Conservation (phyloP, 2,797 vertebrate species). For the Lagocephalus sceleratus region DNA sequence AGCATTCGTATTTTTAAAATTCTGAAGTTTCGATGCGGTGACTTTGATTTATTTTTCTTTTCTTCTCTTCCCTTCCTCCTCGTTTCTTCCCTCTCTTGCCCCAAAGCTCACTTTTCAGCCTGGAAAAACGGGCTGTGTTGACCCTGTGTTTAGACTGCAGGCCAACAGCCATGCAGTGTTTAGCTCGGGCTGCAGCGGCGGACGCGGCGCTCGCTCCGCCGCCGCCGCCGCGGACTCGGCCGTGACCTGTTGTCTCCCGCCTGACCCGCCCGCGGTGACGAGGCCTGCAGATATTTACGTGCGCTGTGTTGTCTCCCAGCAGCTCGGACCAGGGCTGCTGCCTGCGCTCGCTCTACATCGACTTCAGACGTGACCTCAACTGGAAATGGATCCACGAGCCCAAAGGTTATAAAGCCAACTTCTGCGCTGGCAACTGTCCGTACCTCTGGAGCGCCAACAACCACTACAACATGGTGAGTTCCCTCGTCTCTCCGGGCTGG, state of each 20-base stretch:
- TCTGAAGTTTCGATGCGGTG: conserved; percentile 26
- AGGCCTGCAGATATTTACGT: not conserved
- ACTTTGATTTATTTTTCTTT: conserved; percentile 3
- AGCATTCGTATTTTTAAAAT: conserved; percentile 30
- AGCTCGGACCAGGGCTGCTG: conserved; percentile 79
- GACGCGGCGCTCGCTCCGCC: conserved; percentile 25
- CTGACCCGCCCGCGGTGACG: no score
- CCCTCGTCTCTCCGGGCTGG: no score
- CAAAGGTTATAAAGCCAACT: conserved; percentile 84
- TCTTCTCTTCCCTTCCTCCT: no score
- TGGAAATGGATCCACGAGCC: conserved; percentile 88
- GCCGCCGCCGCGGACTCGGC: conserved; percentile 43
- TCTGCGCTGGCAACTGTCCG: conserved; percentile 82
- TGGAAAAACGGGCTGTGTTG: conserved; percentile 42
- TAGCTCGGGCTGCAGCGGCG: conserved; percentile 56
- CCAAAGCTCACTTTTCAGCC: conserved; percentile 32
- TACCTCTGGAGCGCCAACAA: conserved; percentile 85
- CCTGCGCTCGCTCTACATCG: conserved; percentile 82
- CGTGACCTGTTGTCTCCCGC: conserved; percentile 21
- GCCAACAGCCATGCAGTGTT: conserved; percentile 39
- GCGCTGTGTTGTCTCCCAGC: conserved; percentile 47
- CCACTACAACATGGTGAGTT: conserved; percentile 83
- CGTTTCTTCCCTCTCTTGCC: conserved; percentile 19
- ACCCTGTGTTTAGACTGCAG: conserved; percentile 62
- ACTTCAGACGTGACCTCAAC: conserved; percentile 83